Evolutionary conservation across 2,888 invertebrate species (phyloP), one percentile per base, ranked within the genome.

Genomic region (Linnaemya vulpina): DNA sequence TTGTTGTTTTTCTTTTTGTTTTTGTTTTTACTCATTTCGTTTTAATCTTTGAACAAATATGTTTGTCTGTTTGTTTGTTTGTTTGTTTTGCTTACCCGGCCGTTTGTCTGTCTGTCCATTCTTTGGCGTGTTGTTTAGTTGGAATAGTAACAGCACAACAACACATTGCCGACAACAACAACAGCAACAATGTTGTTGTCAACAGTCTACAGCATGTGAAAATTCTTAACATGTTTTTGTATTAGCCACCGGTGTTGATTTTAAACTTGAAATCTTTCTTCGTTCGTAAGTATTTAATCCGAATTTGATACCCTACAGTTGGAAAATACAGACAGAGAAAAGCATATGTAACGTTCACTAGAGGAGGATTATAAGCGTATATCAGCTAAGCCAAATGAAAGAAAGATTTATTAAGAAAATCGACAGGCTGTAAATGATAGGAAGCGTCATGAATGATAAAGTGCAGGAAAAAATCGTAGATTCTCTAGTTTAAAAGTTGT

Each of bases 171-270:
- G 74, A 62, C 71, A 71, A 71, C 71, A 71, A 63, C 68, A 70
- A 46, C 60, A 49, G 46, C 71, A 84, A 76, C 78, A 82, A 75
- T 75, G 82, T 78, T 82, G 82, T 85, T 85, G 85, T 85, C 85
- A 85, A 82, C 85, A 51, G 78, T 80, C 79, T 84, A 90, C 89
- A 90, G 86, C 90, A 90, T 89, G 89, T 89, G 88, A 88, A 90
- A 90, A 90, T 90, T 90, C 90, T 89, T 89, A 80, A 88, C 89
- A 90, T 90, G 89, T 88, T 87, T 87, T 63, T 75, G 86, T 87
- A 87, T 88, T 87, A 86, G 87, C 87, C 87, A 87, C 87, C 87
- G 87, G 87, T 87, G 87, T 87, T 87, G 87, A 87, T 87, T 86
- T 86, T 73, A 71, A 74, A 84, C 80, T 83, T 83, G 65, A 83